These are phyloP conservation scores for Nerophis lumbriciformis DNA, from an alignment of 2,113 vertebrate species.

Conservation along the genomic window DNA sequence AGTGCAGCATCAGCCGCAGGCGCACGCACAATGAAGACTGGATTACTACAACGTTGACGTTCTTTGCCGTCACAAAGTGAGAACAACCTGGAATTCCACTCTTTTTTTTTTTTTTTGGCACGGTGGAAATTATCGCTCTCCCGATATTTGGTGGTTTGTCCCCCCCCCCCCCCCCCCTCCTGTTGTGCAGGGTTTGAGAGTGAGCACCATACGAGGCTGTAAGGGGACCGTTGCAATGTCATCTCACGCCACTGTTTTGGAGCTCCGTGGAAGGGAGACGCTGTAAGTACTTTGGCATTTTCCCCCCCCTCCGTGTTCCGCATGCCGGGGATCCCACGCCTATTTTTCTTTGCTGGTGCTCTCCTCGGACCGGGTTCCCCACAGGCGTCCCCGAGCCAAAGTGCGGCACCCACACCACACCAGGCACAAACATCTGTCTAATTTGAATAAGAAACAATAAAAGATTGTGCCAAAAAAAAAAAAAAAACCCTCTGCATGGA, in stretches of 20 bases:
- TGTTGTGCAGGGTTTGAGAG: constrained; percentile 44
- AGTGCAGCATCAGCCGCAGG: constrained; percentile 52
- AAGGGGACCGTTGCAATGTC: constrained; percentile 74
- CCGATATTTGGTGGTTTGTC: constrained; percentile 33
- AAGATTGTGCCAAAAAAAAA: background rate
- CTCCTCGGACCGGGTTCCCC: constrained; percentile 34
- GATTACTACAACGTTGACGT: constrained; percentile 62
- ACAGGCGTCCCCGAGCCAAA: constrained; percentile 55
- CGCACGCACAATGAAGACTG: constrained; percentile 58
- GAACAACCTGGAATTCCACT: constrained; percentile 49
- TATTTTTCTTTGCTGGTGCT: constrained; percentile 3
- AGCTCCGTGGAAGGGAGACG: constrained; percentile 88
- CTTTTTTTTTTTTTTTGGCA: constrained; percentile 26
- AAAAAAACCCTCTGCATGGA: background rate
- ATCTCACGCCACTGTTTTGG: constrained; percentile 70
- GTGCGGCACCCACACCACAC: constrained; percentile 40
- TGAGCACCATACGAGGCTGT: constrained; percentile 45
- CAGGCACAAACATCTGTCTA: background rate
- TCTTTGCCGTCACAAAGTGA: constrained; percentile 43
- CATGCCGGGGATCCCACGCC: constrained; percentile 14
- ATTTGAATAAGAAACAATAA: background rate
- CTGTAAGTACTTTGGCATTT: constrained; percentile 80
- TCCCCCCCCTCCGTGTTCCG: background rate
- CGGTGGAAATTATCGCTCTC: constrained; percentile 52
- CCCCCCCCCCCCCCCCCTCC: constrained; percentile 13